Evolutionary conservation across 2,113 vertebrate genomes (phyloP), one percentile per base, ranked within the genome.

Genomic region (Notarius quadriscutis): DNA sequence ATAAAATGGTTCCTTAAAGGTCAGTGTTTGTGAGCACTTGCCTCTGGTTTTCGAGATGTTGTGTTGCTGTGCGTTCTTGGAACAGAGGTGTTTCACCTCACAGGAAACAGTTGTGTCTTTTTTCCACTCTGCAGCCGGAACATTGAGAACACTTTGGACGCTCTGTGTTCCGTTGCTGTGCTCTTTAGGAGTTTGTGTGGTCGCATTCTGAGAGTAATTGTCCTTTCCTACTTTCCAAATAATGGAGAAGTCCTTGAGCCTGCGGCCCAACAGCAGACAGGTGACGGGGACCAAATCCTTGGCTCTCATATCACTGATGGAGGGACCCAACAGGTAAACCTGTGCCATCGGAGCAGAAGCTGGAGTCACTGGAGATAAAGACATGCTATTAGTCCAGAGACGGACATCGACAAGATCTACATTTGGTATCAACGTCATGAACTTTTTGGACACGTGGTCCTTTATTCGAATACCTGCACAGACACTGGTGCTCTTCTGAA

Each of bases 121-220:
- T 5, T 93, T 1, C 94, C 95, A 95, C 0, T 9, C 22, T 5
- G 4, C 1, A 3, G 69, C 84, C 22, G n/a, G 58, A 77, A 94
- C 53, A 1, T 81, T 86, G 30, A 94, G 14, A 78, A 81, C 86
- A 60, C 91, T 94, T 50, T 7, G 34, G 6, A 88, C 15, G 78
- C 93, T 94, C 82, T 95, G 82, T 30, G 94, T 93, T 6, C 93
- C 92, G 69, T 95, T 95, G 7, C 6, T 27, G 55, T 94, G 90
- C 22, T 41, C 87, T 57, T 27, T 55, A 51, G 50, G 75, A 4
- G 0, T 0, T 67, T 86, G 7, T 1, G 1, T 86, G 1, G 5
- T 1, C 14, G 20, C 22, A 41, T 34, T 17, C 0, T 0, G 0
- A 14, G 77, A 25, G 3, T 63, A 0, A 17, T 0, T 22, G 0